Evolutionary conservation across 2,113 vertebrate species (phyloP), one percentile per base, ranked within the genome.

Genomic region (Alectura lathami): DNA sequence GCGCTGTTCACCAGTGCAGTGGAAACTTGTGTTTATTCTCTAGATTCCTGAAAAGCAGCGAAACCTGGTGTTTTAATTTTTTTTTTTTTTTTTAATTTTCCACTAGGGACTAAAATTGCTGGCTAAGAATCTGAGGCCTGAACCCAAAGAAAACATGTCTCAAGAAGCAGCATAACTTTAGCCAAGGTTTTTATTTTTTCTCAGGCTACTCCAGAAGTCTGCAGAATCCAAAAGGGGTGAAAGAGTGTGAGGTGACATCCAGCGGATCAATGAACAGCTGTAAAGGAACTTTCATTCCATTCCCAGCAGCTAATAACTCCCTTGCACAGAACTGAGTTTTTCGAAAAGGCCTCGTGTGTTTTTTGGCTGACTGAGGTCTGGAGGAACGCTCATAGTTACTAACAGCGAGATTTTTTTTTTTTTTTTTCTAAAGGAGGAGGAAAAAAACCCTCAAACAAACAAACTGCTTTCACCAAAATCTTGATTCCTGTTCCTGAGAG

Each of bases 261-360:
- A 68, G 79, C 86, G 90, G n/a, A 51, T 86, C 93, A 93, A 56
- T 51, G 69, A 93, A 73, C 64, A 86, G 93, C 90, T 92, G 91
- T 88, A 86, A 91, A 93, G 91, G 76, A 95, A 63, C 80, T 92
- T 94, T 92, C 69, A 72, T 86, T 88, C 83, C 48, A 83, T 91
- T 96, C 80, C 76, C 83, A 88, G 86, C 88, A 93, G 73, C 93
- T 96, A 95, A 95, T 95, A 96, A 95, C 73, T 83, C 81, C 2
- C 5, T 48, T 79, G 83, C 90, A 45, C 73, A 82, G 79, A 82
- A 86, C 40, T 48, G 68, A 38, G 62, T 30, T 91, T 83, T 89
- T 86, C 86, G 79, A 86, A 95, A 86, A 84, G 80, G 72, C 69
- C 48, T 81, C 8, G 2, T 97, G 91, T 96, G 86, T 78, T 53